Evolutionary conservation across 2,888 invertebrate species (phyloP), one percentile per base, ranked within the genome.

Genomic region (Trissonchulus sp.): DNA sequence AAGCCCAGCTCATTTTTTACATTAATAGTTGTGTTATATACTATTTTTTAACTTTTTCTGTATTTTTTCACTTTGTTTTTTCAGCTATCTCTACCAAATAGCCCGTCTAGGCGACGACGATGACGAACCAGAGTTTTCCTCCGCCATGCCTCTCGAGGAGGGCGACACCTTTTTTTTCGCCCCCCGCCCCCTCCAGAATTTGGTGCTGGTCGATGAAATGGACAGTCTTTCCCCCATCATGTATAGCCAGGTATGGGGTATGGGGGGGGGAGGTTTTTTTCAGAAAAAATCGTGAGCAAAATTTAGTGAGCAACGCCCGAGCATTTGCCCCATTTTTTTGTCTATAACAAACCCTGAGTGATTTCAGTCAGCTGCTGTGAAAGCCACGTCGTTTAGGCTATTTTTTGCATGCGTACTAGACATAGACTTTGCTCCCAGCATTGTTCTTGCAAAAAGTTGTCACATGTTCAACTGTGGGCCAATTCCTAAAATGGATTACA

Each of bases 151-250:
- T 0, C 86, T 98, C 68, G 98, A 98, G 86, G 98, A 99, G 86
- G 98, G 97, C 3, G 98, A 99, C 84, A 98, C 97, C 0, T 99
- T 98, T 87, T 98, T 98, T 88, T 99, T 98, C 87, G 95, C 94
- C 0, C 97, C 98, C 0, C 88, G 98, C 80, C 90, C 92, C 0
- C 88, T 99, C 0, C 90, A 94, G 83, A 99, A 99, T 88, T 89
- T 99, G 62, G 94, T 98, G 0, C 88, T 95, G 81, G 97, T 99
- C 3, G 99, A 99, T 87, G 97, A 98, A 87, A 88, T 97, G 87
- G 96, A 97, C 83, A 96, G 95, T 3, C 88, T 97, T 30, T 94
- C 96, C 0, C 97, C 97, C 0, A 93, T 98, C 80, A 88, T 94
- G 83, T 88, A 89, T 31, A 90, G 90, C 78, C 90, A 90, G 88